Percentiles rank a stretch among this genome's conserved stretches.
These are phyloP conservation scores for Sphenopsis melanotis DNA, from an alignment of 2,797 vertebrate genomes.

Conservation along the genomic window DNA sequence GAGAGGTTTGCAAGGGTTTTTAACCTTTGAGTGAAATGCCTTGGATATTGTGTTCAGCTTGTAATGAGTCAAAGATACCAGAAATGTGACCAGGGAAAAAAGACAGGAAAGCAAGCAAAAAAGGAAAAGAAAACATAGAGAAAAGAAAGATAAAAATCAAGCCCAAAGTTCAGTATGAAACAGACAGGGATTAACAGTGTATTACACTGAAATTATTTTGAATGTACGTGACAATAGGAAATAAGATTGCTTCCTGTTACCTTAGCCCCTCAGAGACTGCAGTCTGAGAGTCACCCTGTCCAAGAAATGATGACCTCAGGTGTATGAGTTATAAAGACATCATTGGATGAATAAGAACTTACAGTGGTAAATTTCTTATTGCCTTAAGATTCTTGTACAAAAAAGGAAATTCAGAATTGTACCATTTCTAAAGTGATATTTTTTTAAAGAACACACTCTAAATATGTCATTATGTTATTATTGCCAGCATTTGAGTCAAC, in stretches of 20 bases:
- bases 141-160: background rate
- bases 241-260: background rate
- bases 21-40: background rate
- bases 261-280: background rate
- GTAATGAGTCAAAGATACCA: background rate
- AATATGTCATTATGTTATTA: background rate
- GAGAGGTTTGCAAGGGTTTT: background rate
- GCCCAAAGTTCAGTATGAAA: background rate
- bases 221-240: background rate
- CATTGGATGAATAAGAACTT: fast-evolving
- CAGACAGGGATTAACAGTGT: background rate
- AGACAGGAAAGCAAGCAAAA: background rate
- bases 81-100: background rate
- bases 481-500: background rate
- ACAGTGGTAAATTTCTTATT: background rate
- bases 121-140: background rate
- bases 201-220: background rate
- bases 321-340: background rate
- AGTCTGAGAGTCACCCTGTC: background rate
- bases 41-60: background rate
- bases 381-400: background rate
- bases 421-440: background rate
- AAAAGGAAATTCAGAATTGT: background rate
- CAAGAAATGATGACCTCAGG: background rate
- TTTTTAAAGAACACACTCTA: background rate